A percentile compares a stretch with the other conserved stretches of the same genome.
These are phyloP conservation scores for Rhizomys pruinosus DNA, from an alignment of 2,113 vertebrate genomes.

Conservation along the genomic window DNA sequence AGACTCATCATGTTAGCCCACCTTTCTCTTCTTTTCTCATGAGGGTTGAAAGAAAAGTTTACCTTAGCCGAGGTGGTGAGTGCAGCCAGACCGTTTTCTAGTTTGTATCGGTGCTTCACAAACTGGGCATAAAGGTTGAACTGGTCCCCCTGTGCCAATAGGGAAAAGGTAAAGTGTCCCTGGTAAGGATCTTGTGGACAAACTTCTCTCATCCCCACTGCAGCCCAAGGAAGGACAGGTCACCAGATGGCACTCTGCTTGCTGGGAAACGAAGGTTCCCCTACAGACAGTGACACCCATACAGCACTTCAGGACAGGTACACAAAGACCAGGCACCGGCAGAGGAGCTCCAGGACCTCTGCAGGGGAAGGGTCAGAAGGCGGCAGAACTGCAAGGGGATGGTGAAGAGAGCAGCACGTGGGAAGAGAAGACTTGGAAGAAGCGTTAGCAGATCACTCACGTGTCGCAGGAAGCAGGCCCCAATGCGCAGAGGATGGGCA, in stretches of 20 bases:
- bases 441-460: conserved; percentile 82
- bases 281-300: not conserved
- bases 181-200: not conserved
- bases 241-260: not conserved
- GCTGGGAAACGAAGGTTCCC: not conserved
- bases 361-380: not conserved
- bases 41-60: conserved; percentile 32
- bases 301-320: not conserved
- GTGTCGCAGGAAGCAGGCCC: conserved; percentile 93
- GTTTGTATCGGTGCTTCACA: conserved; percentile 90
- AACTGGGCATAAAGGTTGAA: conserved; percentile 93
- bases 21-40: not conserved
- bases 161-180: not conserved
- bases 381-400: not conserved
- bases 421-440: not conserved
- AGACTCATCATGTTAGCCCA: too few species aligned
- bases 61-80: conserved; percentile 90
- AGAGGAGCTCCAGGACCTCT: not conserved
- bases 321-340: not conserved
- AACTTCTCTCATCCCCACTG: not conserved
- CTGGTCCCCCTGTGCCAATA: conserved; percentile 87
- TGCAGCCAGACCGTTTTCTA: conserved; percentile 86
- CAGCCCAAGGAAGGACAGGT: not conserved
- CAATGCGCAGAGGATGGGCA: conserved; percentile 90
- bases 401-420: not conserved